Base-by-base conservation (phyloP, 2,113 vertebrate species). In the Beaufortia kweichowensis region DNA sequence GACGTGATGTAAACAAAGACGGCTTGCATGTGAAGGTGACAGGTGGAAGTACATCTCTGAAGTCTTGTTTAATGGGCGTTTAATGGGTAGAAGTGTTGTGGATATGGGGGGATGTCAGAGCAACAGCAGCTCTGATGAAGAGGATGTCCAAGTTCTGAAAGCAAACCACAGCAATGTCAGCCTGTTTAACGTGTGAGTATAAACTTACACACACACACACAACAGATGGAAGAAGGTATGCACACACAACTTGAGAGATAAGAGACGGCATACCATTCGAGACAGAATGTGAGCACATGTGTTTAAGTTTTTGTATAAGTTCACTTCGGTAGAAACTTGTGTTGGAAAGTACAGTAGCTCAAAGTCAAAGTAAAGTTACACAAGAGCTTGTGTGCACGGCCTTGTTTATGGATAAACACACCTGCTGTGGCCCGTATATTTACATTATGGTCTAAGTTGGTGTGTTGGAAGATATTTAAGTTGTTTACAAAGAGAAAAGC, bases 81-180 rank as follows among this genome's bases (percentile, higher is more conserved):
- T 82, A 57, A 82, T 79, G 77, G 81, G 79, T 72, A 76, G 26
- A 73, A 64, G 41, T 41, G 17, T 59, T 41, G 57, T 79, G 73
- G 76, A 63, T 57, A 84, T 84, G 82, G 82, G 82, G 72, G 82
- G 82, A 64, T 84, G 82, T 74, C 82, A 84, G 82, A 84, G 82
- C 73, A 74, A 74, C 64, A 68, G 17, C 67, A 80, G 82, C 62
- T 79, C 82, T 61, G 79, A 62, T n/a, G 82, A 84, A 64, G 79
- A 84, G 46, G 79, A 78, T 63, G 79, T 77, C 77, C 74, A 50
- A 24, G 65, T 77, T 71, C 68, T 74, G 26, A 72, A 79, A 48
- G 28, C 19, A 33, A 84, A 86, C 86, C 77, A 78, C 48, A 75
- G 77, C 53, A 69, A 80, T 43, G 21, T 80, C 82, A 81, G 62